These are phyloP conservation scores for Phataginus tetradactyla DNA, from an alignment of 2,797 vertebrate species.

Conservation along the genomic window DNA sequence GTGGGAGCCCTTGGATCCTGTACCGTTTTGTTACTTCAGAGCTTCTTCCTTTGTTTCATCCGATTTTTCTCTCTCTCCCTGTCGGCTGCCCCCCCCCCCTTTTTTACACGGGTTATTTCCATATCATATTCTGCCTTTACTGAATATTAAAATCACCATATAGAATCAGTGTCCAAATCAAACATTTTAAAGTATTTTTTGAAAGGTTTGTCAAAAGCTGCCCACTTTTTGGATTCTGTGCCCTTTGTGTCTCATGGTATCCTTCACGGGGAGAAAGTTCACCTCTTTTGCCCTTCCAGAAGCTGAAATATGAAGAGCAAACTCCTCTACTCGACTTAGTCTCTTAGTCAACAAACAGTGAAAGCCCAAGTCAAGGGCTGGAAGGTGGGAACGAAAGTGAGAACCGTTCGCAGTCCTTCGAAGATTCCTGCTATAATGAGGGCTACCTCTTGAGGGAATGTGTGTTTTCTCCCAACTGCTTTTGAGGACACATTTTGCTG, in stretches of 20 bases:
- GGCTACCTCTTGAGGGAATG: background rate
- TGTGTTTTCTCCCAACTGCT: background rate
- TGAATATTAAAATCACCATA: background rate
- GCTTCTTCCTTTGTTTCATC: too few relatives aligned
- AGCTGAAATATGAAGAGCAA: background rate
- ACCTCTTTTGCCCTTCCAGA: background rate
- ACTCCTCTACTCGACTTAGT: background rate
- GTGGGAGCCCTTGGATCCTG: background rate
- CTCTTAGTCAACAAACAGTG: background rate
- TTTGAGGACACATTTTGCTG: background rate
- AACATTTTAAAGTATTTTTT: background rate
- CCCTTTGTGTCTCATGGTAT: background rate
- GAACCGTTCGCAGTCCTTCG: background rate
- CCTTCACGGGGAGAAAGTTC: background rate
- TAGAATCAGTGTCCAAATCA: background rate
- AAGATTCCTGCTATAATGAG: accelerated
- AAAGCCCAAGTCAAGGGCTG: background rate
- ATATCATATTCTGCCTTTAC: background rate
- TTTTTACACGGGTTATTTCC: background rate
- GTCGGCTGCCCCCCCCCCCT: too few relatives aligned
- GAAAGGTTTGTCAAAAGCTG: background rate
- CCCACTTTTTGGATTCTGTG: background rate
- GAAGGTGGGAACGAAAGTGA: too few relatives aligned
- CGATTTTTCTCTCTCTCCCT: background rate
- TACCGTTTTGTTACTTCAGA: background rate